Percentiles rank a stretch among this genome's conserved stretches.
Conservation (phyloP, 2,888 invertebrate species). For the Drosophila austrosaltans region DNA sequence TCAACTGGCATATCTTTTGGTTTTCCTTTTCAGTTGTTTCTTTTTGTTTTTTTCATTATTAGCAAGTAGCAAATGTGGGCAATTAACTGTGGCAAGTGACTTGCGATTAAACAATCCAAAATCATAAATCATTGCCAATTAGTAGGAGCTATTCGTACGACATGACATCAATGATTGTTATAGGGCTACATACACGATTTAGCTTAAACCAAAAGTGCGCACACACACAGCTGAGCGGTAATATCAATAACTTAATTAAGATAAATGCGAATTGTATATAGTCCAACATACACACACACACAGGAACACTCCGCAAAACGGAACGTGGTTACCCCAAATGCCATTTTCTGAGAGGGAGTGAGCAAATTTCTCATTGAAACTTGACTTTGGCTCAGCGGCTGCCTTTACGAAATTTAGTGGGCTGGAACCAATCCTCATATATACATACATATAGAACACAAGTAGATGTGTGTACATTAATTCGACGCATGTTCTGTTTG, state of each 20-base stretch:
- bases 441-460: background rate
- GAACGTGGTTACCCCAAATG: constrained; percentile 19
- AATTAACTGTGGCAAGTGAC: constrained; percentile 57
- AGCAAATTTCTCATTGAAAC: constrained; percentile 58
- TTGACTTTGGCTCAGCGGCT: constrained; percentile 2
- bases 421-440: constrained; percentile 34
- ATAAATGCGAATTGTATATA: constrained; percentile 75
- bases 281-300: constrained; percentile 38
- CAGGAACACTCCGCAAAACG: constrained; percentile 4
- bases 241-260: constrained; percentile 81
- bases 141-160: constrained; percentile 42
- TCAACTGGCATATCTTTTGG: constrained; percentile 25
- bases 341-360: constrained; percentile 19
- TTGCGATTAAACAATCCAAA: constrained; percentile 68
- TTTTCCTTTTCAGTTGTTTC: background rate
- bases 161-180: constrained; percentile 39
- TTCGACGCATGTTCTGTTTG: constrained; percentile 70
- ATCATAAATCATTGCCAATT: constrained; percentile 72
- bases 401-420: constrained; percentile 9
- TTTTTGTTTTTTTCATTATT: constrained; percentile 23
- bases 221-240: constrained; percentile 45
- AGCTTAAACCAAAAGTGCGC: background rate
- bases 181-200: constrained; percentile 12
- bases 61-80: constrained; percentile 48
- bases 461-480: constrained; percentile 59